These are phyloP conservation scores for Drosophila parthenogenetica DNA, from an alignment of 2,888 invertebrate genomes.

Conservation along the genomic window DNA sequence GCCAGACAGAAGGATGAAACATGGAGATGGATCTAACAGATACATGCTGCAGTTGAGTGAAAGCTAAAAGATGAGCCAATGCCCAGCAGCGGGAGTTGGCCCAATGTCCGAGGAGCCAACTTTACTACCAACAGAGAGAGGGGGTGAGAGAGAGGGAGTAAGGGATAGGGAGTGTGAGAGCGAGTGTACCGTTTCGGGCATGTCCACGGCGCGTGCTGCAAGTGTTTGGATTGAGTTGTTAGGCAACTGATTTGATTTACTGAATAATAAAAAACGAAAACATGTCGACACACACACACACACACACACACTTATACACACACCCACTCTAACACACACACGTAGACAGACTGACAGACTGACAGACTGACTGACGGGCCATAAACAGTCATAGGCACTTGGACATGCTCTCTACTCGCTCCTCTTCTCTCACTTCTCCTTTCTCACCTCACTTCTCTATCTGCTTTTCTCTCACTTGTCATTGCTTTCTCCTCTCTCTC, in stretches of 20 bases:
- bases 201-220: constrained; percentile 72
- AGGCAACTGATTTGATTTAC: constrained; percentile 81
- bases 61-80: constrained; percentile 38
- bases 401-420: constrained; percentile 67
- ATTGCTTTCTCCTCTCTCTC: neutral
- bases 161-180: neutral
- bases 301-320: constrained; percentile 17
- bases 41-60: constrained; percentile 44
- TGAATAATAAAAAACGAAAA: constrained; percentile 78
- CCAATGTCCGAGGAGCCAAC: constrained; percentile 36
- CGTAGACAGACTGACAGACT: constrained; percentile 13
- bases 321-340: constrained; percentile 7
- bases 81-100: constrained; percentile 36
- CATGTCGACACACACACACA: constrained; percentile 52
- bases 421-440: constrained; percentile 13
- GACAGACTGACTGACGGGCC: constrained; percentile 63
- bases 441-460: neutral
- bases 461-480: constrained; percentile 15
- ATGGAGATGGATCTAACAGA: constrained; percentile 21
- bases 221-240: constrained; percentile 81
- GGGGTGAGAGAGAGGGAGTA: neutral
- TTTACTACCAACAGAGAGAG: constrained; percentile 8
- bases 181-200: constrained; percentile 37
- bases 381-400: constrained; percentile 79
- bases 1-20: constrained; percentile 39